Base-by-base conservation (phyloP, 2,888 invertebrate genomes). In the Chloroclystis v-ata region DNA sequence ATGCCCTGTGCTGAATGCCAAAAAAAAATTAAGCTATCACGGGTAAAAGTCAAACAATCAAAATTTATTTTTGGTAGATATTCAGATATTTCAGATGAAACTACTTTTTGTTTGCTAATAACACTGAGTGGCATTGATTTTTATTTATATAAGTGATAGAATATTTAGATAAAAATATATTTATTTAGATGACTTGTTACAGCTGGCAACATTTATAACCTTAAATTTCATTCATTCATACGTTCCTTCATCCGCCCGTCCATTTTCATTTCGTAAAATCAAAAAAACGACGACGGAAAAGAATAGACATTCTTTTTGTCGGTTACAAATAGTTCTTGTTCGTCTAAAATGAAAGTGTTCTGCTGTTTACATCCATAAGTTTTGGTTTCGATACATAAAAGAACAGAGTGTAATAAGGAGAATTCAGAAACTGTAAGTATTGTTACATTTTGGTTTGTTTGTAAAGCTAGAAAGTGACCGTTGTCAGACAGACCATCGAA, bases 381-480 rank as follows among this genome's bases (percentile, higher is more conserved):
- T 73, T 70, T 66, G 63, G 65, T 69, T 72, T 65, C 57, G 51
- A 57, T 67, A 63, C 58, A 63, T 71, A 61, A 57, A 63, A 57
- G 52, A 58, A 56, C 62, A 56, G 57, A 60, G 66, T 51, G 46
- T 63, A 57, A 56, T 57, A 61, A 63, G 38, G 37, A 47, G 33
- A 60, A 57, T 61, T 64, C 57, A 60, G 58, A 69, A 78, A 77
- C 76, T 79, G 86, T 85, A 78, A 80, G 85, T 78, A 69, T 72
- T 60, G 60, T 75, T 78, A 76, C 79, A 78, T 81, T 20, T 76
- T 75, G 68, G 73, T 75, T 84, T 86, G 84, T 83, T 84, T 85
- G 82, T 79, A 71, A 69, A 71, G 75, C 69, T 76, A 77, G 82
- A 84, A 84, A 84, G 85, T 84, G 72, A 78, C 83, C 83, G 87